Evolutionary conservation across 2,797 vertebrate species (phyloP), one percentile per base, ranked within the genome.

Genomic region (Argentina silus): DNA sequence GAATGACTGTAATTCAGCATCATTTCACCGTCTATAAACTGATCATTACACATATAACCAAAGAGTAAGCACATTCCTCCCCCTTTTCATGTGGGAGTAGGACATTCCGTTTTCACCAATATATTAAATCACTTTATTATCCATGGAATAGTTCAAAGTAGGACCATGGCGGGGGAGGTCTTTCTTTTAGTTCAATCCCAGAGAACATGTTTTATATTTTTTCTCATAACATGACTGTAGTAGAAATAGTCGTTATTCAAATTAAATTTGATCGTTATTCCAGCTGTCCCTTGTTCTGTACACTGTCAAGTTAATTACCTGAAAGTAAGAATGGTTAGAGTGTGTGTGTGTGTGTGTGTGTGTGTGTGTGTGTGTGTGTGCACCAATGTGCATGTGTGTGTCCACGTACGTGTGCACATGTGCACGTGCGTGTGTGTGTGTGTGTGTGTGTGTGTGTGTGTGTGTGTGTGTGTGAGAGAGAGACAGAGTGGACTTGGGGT

Each of bases 261-360:
- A n/a, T n/a, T 84, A 83, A 87, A 91, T 85, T 78, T 75, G 81
- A 67, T 77, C 85, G 90, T 90, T 90, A 87, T 92, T 90, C 86
- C 90, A 88, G 86, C 85, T 79, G 84, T 79, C 78, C 85, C 84
- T 86, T 77, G 75, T 87, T 92, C 81, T 84, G 84, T 86, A 90
- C 90, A 90, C 75, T 86, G 78, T 77, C 66, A 85, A 90, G 90
- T 91, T 93, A 93, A 94, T 95, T 93, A 93, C 88, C 92, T 86
- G 89, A 90, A 93, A 91, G 90, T 87, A 88, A 90, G n/a, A n/a
- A n/a, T n/a, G n/a, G n/a, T n/a, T n/a, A n/a, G n/a, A n/a, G n/a
- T n/a, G n/a, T n/a, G n/a, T n/a, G n/a, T n/a, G n/a, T n/a, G n/a
- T n/a, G n/a, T n/a, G n/a, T n/a, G n/a, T n/a, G n/a, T n/a, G n/a